Base-by-base conservation (phyloP, 1,140 invertebrate species). In the Tetramorium alpestre region DNA sequence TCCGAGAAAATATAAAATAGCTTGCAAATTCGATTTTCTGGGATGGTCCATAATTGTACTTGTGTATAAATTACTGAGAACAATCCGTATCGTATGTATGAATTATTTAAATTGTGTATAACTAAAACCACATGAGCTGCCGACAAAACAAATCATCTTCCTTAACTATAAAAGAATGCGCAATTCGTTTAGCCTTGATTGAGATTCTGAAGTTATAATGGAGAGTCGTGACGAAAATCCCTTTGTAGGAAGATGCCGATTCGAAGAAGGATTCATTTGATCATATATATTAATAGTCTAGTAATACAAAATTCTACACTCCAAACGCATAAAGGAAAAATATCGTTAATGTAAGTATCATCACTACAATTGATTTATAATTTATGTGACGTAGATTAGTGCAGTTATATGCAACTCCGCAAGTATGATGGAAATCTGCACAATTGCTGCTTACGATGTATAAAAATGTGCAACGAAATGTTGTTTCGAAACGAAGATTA, bases 171-270 rank as follows among this genome's bases (percentile, higher is more conserved):
- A 25, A 84, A 75, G 41, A 75, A 75, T 73, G 25, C 69, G 18
- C 16, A 72, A 38, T 82, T 67, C 16, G n/a, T 62, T 84, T 84
- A 60, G 28, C 69, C 80, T 84, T 84, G 69, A 1, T 5, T 11
- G 28, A 47, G 41, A 60, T 75, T n/a, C 28, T 60, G 69, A 60
- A 11, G 5, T 60, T 70, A 47, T 47, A 75, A 47, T 60, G 41
- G 25, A 38, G 41, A 75, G 11, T 25, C 25, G 13, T 38, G 33
- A 62, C 5, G 11, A 38, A 49, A 47, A 84, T 82, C 25, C 22
- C 54, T 60, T 75, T 82, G 51, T 22, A 82, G n/a, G 3, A 47
- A 60, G 18, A 41, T 7, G n/a, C 18, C 41, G 33, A 80, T 58
- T 82, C 51, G 16, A 22, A 58, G 38, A 72, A 72, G 16, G 33